A percentile compares a stretch with the other conserved stretches of the same genome.
phyloP scores from a whole-genome alignment of 2,113 vertebrate species.

The Protobothrops mucrosquamatus region DNA sequence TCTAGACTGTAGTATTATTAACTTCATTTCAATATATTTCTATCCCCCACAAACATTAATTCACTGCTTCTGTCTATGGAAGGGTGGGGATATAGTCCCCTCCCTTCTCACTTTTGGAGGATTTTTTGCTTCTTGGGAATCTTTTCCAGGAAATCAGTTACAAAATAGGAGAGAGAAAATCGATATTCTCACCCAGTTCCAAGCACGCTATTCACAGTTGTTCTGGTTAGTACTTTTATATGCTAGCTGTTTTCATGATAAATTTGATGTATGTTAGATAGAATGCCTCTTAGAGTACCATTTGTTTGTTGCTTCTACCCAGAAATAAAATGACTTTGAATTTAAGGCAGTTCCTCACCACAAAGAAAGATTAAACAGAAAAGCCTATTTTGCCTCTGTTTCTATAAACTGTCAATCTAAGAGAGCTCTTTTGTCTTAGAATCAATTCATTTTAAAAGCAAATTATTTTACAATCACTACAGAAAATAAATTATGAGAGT shows the following conservation, averaged over 20 bases:
- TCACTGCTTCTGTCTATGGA: too few species aligned
- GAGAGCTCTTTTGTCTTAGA: not conserved
- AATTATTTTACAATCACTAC: not conserved
- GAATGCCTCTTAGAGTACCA: not conserved
- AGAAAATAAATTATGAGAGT: not conserved
- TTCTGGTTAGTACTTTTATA: not conserved
- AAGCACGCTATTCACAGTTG: too few species aligned
- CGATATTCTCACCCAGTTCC: too few species aligned
- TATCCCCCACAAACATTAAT: too few species aligned
- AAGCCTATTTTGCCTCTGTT: not conserved
- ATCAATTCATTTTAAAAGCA: not conserved
- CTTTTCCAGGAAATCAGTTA: too few species aligned
- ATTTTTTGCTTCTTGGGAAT: too few species aligned
- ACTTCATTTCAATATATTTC: too few species aligned
- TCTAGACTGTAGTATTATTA: too few species aligned
- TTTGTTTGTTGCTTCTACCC: slow-evolving; percentile 3
- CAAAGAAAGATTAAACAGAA: not conserved
- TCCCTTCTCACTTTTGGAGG: too few species aligned
- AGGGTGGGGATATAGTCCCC: too few species aligned
- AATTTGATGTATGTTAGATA: slow-evolving; percentile 38
- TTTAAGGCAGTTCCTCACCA: not conserved
- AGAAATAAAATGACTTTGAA: not conserved
- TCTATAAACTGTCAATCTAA: not conserved
- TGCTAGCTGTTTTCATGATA: slow-evolving; percentile 36
- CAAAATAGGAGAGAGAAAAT: too few species aligned